Evolutionary conservation across 2,797 vertebrate species (phyloP), one percentile per base, ranked within the genome.

Genomic region (Knipowitschia caucasica): DNA sequence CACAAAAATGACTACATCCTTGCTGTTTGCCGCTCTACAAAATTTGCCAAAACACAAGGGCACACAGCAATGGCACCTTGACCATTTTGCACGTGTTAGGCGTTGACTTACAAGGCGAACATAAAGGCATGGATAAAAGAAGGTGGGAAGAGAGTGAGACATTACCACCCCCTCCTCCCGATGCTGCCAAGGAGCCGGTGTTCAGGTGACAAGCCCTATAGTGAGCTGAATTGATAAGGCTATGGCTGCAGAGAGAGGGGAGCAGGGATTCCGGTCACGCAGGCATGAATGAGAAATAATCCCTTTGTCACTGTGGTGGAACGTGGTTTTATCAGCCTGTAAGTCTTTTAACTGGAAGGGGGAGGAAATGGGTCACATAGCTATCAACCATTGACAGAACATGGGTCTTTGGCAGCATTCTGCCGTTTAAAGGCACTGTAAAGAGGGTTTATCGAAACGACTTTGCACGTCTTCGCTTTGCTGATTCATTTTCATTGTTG

Each of bases 141-240:
- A n/a, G 18, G 29, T n/a, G 23, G 46, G 18, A 26, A 54, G 17
- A 79, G 62, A 79, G 55, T 64, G 57, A 72, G 71, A 70, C 63
- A 73, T 69, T 71, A 76, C 75, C 71, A 65, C 62, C 53, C 40
- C 45, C 61, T 36, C 56, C 63, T 61, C 66, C 50, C 61, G 82
- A 86, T 86, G 81, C 74, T 59, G 61, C 78, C 85, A 87, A 63
- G 70, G 59, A 74, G 67, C 67, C 14, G 18, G 69, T 81, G 74
- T 84, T 85, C 74, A 87, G 76, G 82, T 87, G 85, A 85, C 83
- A 83, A 75, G 51, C 55, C 74, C 72, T 69, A 71, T 59, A 57
- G 78, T 73, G 69, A 74, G 75, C 67, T 74, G 71, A 83, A 86
- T 61, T 81, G 78, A 87, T 84, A 79, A 76, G 58, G 73, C 75